Evolutionary conservation across 1,140 invertebrate genomes (phyloP).

Genomic region (Caenorhabditis tropicalis): DNA sequence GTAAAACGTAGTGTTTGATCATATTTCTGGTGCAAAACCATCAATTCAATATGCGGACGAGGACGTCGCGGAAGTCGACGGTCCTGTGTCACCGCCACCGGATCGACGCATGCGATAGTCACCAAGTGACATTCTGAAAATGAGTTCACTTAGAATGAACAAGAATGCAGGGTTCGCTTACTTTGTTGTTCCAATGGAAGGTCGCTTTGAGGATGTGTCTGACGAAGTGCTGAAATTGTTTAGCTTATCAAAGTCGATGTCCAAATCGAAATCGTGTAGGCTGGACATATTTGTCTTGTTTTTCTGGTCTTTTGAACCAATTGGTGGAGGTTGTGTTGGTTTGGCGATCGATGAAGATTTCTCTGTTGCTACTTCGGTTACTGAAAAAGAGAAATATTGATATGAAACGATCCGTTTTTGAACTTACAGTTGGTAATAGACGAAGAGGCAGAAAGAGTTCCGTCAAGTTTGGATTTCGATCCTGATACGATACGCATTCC

Average conservation of each 20-base stretch:
- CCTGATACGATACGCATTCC: conserved; percentile 17
- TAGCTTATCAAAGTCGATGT: not conserved
- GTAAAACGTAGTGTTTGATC: not conserved
- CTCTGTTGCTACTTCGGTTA: not conserved
- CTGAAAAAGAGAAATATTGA: not conserved
- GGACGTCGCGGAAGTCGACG: too few relatives aligned
- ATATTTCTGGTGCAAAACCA: not conserved
- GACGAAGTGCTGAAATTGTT: not conserved
- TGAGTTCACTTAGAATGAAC: not conserved
- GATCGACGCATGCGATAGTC: conserved; percentile 2
- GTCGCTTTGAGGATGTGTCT: not conserved
- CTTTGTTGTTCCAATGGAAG: not conserved
- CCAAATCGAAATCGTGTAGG: conserved; percentile 13
- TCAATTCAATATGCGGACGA: not conserved
- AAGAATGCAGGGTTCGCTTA: not conserved
- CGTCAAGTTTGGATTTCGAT: conserved; percentile 8
- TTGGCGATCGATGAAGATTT: not conserved
- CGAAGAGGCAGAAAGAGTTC: not conserved
- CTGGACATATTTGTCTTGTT: not conserved
- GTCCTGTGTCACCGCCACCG: not conserved
- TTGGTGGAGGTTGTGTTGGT: not conserved
- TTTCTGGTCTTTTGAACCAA: not conserved
- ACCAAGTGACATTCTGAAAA: not conserved
- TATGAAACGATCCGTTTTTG: not conserved
- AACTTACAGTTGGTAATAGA: not conserved